Evolutionary conservation across 2,888 invertebrate species (phyloP).

Genomic region (Athalia rosae): DNA sequence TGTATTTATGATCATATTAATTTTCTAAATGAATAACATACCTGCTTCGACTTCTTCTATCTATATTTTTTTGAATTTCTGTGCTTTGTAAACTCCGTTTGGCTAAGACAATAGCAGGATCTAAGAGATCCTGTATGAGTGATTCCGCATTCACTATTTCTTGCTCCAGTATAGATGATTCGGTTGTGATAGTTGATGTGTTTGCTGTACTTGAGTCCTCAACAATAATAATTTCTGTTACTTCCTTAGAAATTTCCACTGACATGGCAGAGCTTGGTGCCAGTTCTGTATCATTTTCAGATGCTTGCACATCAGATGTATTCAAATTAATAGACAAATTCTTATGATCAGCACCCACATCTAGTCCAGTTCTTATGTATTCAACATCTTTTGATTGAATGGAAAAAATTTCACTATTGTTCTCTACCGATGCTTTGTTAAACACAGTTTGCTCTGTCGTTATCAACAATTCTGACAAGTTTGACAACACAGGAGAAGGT

Average conservation of each 20-base stretch:
- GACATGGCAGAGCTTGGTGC: background rate
- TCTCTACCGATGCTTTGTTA: background rate
- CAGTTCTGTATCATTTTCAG: background rate
- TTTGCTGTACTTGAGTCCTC: conserved; percentile 4
- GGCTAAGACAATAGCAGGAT: conserved; percentile 39
- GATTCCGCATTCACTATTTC: background rate
- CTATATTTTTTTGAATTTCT: background rate
- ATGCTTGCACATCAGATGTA: background rate
- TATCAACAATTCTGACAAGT: background rate
- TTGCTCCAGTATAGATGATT: background rate
- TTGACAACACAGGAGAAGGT: background rate
- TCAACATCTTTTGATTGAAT: conserved; percentile 7
- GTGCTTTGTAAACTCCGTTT: conserved; percentile 27
- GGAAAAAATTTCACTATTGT: background rate
- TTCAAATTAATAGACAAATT: background rate
- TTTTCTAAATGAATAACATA: conserved; percentile 1
- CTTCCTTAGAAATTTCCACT: background rate
- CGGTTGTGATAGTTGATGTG: conserved; percentile 6
- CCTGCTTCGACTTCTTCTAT: conserved; percentile 1
- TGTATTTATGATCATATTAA: conserved; percentile 10
- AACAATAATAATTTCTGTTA: background rate
- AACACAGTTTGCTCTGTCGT: background rate
- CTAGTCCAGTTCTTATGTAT: background rate
- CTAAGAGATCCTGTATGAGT: conserved; percentile 34
- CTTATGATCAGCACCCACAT: background rate